phyloP scores from a whole-genome alignment of 2,113 vertebrate species.

The Phaethornis superciliosus region DNA sequence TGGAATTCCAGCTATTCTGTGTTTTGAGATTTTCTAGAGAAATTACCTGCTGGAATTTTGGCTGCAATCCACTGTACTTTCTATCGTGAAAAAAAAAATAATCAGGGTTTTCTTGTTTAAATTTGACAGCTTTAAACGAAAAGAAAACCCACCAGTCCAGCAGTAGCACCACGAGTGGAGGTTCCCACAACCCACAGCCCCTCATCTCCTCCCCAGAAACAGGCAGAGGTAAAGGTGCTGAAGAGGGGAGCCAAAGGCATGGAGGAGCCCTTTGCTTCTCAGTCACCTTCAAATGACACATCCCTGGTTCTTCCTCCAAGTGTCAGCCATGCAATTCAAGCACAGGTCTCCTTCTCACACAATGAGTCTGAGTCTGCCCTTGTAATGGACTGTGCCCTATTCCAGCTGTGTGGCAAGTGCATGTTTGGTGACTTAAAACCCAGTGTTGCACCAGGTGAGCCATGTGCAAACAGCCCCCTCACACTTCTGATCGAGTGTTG shows the following conservation, averaged over 20 bases:
- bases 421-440: background rate
- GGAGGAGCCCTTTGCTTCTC: background rate
- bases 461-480: background rate
- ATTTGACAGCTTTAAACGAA: background rate
- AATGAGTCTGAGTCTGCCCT: background rate
- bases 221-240: background rate
- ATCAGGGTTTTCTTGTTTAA: background rate
- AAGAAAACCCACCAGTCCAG: background rate
- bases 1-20: background rate
- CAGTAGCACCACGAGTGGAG: background rate
- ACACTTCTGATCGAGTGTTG: background rate
- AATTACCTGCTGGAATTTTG: background rate
- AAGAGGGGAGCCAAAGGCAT: background rate
- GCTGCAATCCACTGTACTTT: background rate
- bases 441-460: background rate
- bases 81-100: background rate
- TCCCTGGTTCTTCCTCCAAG: background rate
- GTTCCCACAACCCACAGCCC: background rate
- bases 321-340: background rate
- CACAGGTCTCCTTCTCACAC: fast-evolving
- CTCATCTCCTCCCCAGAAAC: background rate
- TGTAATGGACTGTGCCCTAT: background rate
- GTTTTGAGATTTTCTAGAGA: background rate
- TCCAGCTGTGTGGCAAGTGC: background rate
- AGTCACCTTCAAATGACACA: background rate